Percentiles rank a stretch among this genome's conserved stretches.
Conservation (phyloP, 2,888 invertebrate genomes). For the Melieria crassipennis region DNA sequence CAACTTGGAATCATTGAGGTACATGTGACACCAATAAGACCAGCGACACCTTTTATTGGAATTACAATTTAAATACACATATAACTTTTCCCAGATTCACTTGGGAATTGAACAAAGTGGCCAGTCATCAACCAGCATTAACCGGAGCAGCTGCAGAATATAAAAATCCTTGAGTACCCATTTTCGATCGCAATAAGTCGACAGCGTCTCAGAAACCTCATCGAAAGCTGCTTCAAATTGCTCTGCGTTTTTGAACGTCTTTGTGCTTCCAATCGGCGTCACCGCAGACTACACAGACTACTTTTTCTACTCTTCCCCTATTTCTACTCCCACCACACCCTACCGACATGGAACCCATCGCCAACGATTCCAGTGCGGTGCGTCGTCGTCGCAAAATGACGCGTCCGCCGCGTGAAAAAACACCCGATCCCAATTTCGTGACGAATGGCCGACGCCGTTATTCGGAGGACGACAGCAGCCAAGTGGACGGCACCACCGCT, state of each 20-base stretch:
- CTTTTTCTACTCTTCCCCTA: neutral
- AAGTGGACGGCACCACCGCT: constrained; percentile 39
- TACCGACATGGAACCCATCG: constrained; percentile 41
- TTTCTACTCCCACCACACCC: neutral
- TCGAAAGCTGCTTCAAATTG: neutral
- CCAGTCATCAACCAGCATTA: too few species aligned
- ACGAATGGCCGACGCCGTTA: constrained; percentile 40
- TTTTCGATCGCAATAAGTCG: too few species aligned
- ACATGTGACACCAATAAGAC: too few species aligned
- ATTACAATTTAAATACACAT: too few species aligned
- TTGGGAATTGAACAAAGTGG: too few species aligned
- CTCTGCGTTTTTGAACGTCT: neutral
- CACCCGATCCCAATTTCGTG: constrained; percentile 65
- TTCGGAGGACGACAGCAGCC: constrained; percentile 51
- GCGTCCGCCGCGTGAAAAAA: constrained; percentile 71
- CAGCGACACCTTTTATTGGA: too few species aligned
- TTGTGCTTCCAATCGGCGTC: neutral
- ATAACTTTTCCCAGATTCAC: too few species aligned
- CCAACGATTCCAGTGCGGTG: constrained; percentile 36
- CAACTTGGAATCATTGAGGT: too few species aligned
- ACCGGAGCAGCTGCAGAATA: too few species aligned
- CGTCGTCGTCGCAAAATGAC: constrained; percentile 70
- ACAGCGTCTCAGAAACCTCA: too few species aligned
- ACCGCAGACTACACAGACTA: neutral
- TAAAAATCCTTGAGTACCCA: too few species aligned